Base-by-base conservation (phyloP, 2,888 invertebrate species). In the Gasteruption jaculator region DNA sequence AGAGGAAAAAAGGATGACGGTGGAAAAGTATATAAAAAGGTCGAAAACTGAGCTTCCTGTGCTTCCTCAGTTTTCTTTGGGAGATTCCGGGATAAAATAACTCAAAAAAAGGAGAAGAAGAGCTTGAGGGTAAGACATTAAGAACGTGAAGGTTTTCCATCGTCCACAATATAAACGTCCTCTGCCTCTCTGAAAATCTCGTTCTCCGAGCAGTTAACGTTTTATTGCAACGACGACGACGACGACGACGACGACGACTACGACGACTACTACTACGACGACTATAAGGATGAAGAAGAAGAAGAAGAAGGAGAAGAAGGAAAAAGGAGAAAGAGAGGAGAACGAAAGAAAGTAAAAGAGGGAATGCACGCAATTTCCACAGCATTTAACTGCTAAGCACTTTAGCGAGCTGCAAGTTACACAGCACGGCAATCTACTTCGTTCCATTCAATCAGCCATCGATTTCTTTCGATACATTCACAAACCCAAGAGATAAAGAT, bases 391-490 rank as follows among this genome's bases (percentile, higher is more conserved):
- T 52, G 53, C 47, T 54, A 53, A 56, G 51, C 51, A 49, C 49
- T 52, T 48, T 48, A 50, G 38, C 42, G 39, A 42, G 34, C 44
- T 48, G 52, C 40, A 48, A 48, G 50, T 52, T 50, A 53, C 49
- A 32, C 44, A 44, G 38, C 43, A 48, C 48, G 49, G 57, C 59
- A 61, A 60, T 61, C 59, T 58, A 61, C 60, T 60, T 54, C 51
- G 54, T 52, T 62, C 58, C 61, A 60, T 62, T 62, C 61, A 62
- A 62, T 62, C 61, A 62, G 56, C 61, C 51, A 58, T 62, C 61
- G 60, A 62, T 62, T 62, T 59, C 61, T 61, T n/a, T 58, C 56
- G 56, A 62, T 62, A 61, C 60, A 62, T 62, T 57, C 56, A 54
- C 51, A 51, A 48, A 49, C 45, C 52, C 50, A 50, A 52, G 54